These are phyloP conservation scores for Deilephila porcellus DNA, from an alignment of 2,888 invertebrate species.

Conservation along the genomic window DNA sequence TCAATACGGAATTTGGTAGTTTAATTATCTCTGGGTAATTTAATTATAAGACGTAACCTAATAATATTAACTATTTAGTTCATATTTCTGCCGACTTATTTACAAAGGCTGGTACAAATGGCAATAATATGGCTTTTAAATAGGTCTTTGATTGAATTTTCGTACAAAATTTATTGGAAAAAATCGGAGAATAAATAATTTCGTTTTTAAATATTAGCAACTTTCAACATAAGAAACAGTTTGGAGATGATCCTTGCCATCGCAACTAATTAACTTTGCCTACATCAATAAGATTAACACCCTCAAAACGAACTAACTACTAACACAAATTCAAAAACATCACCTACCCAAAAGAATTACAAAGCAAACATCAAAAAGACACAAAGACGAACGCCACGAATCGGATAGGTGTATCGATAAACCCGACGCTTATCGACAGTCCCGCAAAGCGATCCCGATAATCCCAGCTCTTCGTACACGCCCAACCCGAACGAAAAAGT, in stretches of 20 bases:
- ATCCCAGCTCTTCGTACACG: conserved; percentile 21
- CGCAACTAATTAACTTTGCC: too few relatives aligned
- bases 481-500: conserved; percentile 37
- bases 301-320: too few relatives aligned
- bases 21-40: background rate
- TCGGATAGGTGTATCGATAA: conserved; percentile 3
- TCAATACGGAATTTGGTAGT: background rate
- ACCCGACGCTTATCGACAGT: conserved; percentile 14
- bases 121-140: too few relatives aligned
- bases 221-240: too few relatives aligned
- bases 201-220: too few relatives aligned
- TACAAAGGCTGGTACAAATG: background rate
- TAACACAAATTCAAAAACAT: background rate
- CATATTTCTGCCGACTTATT: background rate
- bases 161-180: too few relatives aligned
- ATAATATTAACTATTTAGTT: background rate
- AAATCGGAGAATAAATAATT: too few relatives aligned
- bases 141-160: too few relatives aligned
- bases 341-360: background rate
- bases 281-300: too few relatives aligned
- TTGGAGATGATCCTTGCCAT: too few relatives aligned
- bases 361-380: background rate
- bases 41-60: background rate
- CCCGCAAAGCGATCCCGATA: conserved; percentile 12
- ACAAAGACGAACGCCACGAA: background rate